phyloP scores from a whole-genome alignment of 2,888 invertebrate species.

The Epirrhoe alternata region DNA sequence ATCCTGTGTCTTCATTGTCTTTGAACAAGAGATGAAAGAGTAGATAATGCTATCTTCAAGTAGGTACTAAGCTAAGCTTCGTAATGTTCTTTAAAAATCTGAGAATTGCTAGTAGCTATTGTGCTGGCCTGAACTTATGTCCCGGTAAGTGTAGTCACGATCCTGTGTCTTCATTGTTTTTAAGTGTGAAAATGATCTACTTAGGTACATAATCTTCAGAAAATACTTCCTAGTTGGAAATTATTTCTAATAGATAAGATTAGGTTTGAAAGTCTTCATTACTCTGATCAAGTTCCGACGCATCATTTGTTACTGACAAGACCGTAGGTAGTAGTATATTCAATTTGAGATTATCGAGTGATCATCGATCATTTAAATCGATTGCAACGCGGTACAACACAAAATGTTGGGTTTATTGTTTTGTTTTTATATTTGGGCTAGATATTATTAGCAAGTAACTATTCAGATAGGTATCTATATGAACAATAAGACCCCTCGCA shows the following conservation, averaged over 20 bases:
- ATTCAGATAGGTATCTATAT: neutral
- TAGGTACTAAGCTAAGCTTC: too few species aligned
- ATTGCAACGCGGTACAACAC: slow-evolving; percentile 30
- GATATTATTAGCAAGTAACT: neutral
- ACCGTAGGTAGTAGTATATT: slow-evolving; percentile 49
- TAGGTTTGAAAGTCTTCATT: slow-evolving; percentile 42
- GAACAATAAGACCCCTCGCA: too few species aligned
- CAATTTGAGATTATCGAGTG: slow-evolving; percentile 55
- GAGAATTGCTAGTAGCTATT: too few species aligned
- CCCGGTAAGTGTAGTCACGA: too few species aligned
- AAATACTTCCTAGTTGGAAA: slow-evolving; percentile 10
- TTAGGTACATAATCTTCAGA: too few species aligned
- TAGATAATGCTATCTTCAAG: too few species aligned
- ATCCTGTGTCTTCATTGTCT: too few species aligned
- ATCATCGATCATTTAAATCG: slow-evolving; percentile 45
- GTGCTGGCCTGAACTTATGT: too few species aligned
- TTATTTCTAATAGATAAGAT: slow-evolving; percentile 22
- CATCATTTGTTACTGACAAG: slow-evolving; percentile 63
- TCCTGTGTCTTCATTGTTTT: too few species aligned
- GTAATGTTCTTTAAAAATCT: too few species aligned
- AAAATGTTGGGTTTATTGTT: slow-evolving; percentile 18
- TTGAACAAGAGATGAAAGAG: too few species aligned
- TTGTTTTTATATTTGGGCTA: neutral
- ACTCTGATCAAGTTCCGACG: slow-evolving; percentile 38
- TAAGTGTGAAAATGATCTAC: too few species aligned